These are phyloP conservation scores for Aphodius granarius DNA, from an alignment of 2,888 invertebrate genomes.

Conservation along the genomic window DNA sequence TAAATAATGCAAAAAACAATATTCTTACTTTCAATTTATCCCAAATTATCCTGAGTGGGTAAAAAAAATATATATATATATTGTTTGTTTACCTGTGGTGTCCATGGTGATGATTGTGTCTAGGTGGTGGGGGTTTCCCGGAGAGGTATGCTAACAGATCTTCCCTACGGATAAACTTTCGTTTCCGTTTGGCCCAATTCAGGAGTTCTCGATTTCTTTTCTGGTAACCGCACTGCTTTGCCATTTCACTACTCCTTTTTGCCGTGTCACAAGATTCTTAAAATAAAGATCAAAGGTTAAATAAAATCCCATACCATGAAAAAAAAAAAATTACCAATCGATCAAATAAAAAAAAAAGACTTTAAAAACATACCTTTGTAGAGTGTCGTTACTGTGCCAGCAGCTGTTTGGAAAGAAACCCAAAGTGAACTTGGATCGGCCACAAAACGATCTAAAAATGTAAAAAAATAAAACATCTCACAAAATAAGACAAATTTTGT, in stretches of 20 bases:
- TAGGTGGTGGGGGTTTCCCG: slow-evolving; percentile 68
- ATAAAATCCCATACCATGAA: background rate
- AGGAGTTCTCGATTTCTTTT: slow-evolving; percentile 74
- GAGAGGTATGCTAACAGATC: slow-evolving; percentile 77
- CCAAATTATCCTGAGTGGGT: background rate
- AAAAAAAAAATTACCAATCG: background rate
- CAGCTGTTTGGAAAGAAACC: slow-evolving; percentile 80
- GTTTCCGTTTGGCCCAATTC: slow-evolving; percentile 75
- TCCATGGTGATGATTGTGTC: slow-evolving; percentile 54
- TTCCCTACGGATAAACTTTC: slow-evolving; percentile 71
- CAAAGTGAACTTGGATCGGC: slow-evolving; percentile 67
- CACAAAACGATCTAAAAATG: slow-evolving; percentile 62
- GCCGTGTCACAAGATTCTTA: slow-evolving; percentile 74
- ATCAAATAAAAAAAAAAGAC: background rate
- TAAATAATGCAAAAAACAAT: slow-evolving; percentile 31
- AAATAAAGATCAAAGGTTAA: slow-evolving; percentile 29
- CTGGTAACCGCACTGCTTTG: slow-evolving; percentile 72
- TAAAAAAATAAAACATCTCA: background rate
- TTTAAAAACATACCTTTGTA: slow-evolving; percentile 66
- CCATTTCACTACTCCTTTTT: slow-evolving; percentile 68
- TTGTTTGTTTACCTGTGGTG: slow-evolving; percentile 48
- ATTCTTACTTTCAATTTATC: background rate
- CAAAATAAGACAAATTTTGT: too few relatives aligned
- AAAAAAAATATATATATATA: background rate
- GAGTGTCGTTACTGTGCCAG: slow-evolving; percentile 73